Conservation (phyloP, 2,113 vertebrate species). For the Psittacula cyanocephala region DNA sequence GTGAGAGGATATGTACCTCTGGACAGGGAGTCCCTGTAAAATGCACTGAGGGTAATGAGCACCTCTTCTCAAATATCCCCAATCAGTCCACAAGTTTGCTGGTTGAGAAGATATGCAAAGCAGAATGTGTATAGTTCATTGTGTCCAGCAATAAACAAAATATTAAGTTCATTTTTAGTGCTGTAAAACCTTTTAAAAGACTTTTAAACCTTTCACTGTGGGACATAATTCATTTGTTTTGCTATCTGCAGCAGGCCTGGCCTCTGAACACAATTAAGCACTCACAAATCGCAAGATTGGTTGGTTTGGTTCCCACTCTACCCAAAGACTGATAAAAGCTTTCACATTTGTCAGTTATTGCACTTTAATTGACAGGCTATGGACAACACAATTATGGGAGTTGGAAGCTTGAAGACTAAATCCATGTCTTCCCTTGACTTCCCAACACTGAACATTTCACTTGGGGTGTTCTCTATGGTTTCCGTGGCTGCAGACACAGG, state of each 20-base stretch:
- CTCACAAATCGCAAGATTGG: slow-evolving; percentile 18
- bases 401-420: background rate
- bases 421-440: background rate
- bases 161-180: slow-evolving; percentile 23
- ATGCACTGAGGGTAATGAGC: background rate
- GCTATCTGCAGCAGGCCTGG: background rate
- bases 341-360: background rate
- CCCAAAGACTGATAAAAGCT: slow-evolving; percentile 21
- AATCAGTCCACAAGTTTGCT: background rate
- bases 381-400: background rate
- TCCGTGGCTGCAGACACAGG: background rate
- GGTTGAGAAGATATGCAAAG: background rate
- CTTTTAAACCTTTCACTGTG: background rate
- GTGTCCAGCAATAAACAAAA: background rate
- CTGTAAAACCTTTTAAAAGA: background rate
- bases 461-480: background rate
- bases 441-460: background rate
- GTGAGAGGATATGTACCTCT: background rate
- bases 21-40: background rate
- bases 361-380: background rate
- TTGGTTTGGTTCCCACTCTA: background rate
- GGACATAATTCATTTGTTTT: slow-evolving; percentile 30
- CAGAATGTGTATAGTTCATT: background rate
- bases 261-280: slow-evolving; percentile 34
- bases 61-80: background rate